Evolutionary conservation across 2,797 vertebrate species (phyloP).

Genomic region (Protosalanx chinensis): DNA sequence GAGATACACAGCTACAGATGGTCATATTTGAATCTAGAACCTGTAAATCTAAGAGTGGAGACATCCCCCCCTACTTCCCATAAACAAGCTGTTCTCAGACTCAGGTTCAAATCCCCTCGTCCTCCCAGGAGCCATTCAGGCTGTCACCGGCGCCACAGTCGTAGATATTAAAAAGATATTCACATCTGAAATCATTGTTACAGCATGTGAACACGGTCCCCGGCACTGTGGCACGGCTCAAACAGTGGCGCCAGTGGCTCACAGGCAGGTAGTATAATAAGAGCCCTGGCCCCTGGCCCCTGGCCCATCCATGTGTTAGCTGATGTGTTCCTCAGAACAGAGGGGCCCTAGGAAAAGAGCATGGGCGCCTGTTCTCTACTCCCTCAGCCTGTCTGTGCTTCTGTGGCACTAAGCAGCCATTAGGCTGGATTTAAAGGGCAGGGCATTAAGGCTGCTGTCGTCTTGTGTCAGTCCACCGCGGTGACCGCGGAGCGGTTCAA

Average conservation of each 20-base stretch:
- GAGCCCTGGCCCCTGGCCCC: constrained; percentile 45
- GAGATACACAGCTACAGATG: constrained; percentile 34
- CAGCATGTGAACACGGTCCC: constrained; percentile 49
- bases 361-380: constrained; percentile 62
- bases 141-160: constrained; percentile 50
- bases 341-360: constrained; percentile 68
- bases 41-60: constrained; percentile 18
- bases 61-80: constrained; percentile 42
- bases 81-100: constrained; percentile 44
- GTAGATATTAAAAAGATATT: constrained; percentile 64
- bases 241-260: constrained; percentile 68
- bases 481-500: constrained; percentile 73
- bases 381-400: constrained; percentile 57
- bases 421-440: constrained; percentile 71
- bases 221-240: constrained; percentile 41
- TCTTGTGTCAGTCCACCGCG: constrained; percentile 72
- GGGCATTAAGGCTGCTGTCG: constrained; percentile 73
- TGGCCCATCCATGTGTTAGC: constrained; percentile 69
- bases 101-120: constrained; percentile 27
- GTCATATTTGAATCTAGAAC: constrained; percentile 37
- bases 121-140: constrained; percentile 38
- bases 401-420: constrained; percentile 68
- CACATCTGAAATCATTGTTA: constrained; percentile 48
- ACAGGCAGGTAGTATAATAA: constrained; percentile 68
- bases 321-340: constrained; percentile 70